A percentile compares a stretch with the other conserved stretches of the same genome.
Conservation (phyloP, 2,113 vertebrate genomes). For the Coreoperca whiteheadi region DNA sequence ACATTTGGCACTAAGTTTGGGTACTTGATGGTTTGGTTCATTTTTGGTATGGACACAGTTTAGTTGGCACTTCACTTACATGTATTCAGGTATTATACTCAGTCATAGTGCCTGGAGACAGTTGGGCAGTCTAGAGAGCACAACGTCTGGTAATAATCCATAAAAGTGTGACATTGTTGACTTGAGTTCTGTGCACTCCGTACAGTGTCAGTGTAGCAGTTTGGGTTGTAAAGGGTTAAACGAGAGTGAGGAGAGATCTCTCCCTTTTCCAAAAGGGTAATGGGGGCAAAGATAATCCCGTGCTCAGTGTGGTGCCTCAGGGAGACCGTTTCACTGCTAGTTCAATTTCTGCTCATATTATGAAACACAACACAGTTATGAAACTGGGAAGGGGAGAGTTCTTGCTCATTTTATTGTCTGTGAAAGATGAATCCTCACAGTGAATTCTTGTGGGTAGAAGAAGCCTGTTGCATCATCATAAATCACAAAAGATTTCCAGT, state of each 20-base stretch:
- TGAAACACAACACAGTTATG: conserved; percentile 71
- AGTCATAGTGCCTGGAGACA: neutral
- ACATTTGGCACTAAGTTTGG: neutral
- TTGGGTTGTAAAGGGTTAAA: conserved; percentile 52
- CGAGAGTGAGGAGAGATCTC: conserved; percentile 48
- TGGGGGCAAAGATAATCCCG: conserved; percentile 71
- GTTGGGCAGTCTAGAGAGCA: neutral
- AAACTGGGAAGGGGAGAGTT: conserved; percentile 58
- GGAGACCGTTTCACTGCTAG: conserved; percentile 61
- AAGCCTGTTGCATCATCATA: conserved; percentile 25
- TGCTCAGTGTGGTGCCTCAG: conserved; percentile 62
- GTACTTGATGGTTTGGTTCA: neutral
- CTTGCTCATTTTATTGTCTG: conserved; percentile 49
- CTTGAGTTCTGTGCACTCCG: conserved; percentile 12
- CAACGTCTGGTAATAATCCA: conserved; percentile 38
- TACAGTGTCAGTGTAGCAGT: conserved; percentile 10
- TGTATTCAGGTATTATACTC: neutral
- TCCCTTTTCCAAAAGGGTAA: conserved; percentile 66
- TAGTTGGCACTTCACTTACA: neutral
- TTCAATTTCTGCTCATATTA: conserved; percentile 68
- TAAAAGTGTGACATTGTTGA: conserved; percentile 15
- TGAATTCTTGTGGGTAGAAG: conserved; percentile 28
- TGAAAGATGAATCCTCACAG: conserved; percentile 33
- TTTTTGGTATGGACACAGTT: neutral
- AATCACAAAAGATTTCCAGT: conserved; percentile 27